Conservation (phyloP, 1,140 invertebrate species). For the Bombus haemorrhoidalis region DNA sequence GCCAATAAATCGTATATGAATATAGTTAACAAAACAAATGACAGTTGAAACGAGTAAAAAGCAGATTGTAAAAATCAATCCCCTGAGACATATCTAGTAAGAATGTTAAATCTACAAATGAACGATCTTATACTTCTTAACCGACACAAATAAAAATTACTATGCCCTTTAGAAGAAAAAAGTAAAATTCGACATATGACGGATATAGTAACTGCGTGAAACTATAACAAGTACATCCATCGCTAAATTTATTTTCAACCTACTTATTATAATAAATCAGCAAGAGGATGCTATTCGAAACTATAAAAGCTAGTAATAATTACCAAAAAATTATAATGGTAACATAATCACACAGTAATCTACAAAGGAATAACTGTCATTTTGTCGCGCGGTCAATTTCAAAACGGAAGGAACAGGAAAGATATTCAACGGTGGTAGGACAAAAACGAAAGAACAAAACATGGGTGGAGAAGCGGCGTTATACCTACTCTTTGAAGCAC, state of each 20-base stretch:
- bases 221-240: too few species aligned
- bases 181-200: too few species aligned
- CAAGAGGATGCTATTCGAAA: not conserved
- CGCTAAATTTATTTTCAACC: not conserved
- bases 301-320: not conserved
- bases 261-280: not conserved
- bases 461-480: not conserved
- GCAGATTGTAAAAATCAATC: too few species aligned
- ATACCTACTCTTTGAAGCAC: constrained; percentile 58
- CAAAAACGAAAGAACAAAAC: constrained; percentile 22
- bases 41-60: not conserved
- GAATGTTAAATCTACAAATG: too few species aligned
- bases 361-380: not conserved
- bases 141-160: not conserved
- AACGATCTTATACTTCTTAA: not conserved
- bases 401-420: not conserved
- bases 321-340: not conserved
- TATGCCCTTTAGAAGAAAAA: not conserved
- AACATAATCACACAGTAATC: not conserved
- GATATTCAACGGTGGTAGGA: not conserved
- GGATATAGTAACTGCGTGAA: too few species aligned
- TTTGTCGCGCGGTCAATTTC: not conserved
- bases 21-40: not conserved
- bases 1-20: not conserved
- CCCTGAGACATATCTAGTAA: too few species aligned